These are phyloP conservation scores for Leptopilina drosophilae DNA, from an alignment of 2,888 invertebrate species.

Conservation along the genomic window DNA sequence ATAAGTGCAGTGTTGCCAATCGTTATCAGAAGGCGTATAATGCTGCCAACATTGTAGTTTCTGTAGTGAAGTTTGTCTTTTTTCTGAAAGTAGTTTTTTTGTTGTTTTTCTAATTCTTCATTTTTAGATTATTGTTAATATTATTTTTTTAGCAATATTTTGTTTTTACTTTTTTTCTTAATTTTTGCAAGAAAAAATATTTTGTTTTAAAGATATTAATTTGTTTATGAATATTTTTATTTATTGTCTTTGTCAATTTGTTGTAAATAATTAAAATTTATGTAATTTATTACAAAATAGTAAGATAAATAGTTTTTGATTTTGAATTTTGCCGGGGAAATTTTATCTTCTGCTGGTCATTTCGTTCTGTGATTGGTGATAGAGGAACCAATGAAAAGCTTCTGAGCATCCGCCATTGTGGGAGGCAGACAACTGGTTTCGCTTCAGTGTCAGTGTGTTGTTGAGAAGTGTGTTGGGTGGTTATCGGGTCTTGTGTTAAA, in stretches of 20 bases:
- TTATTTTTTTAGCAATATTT: no score
- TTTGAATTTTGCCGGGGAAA: conserved; percentile 4
- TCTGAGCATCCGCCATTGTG: conserved; percentile 68
- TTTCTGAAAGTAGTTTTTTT: neutral
- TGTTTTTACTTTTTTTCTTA: no score
- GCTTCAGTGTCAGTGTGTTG: conserved; percentile 70
- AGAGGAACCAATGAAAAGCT: conserved; percentile 12
- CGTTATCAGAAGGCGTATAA: neutral
- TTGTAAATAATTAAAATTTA: no score
- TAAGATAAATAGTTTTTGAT: neutral
- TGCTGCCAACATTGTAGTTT: conserved; percentile 3
- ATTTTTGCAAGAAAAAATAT: no score
- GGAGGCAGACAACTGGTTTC: conserved; percentile 63
- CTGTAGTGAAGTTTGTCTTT: neutral
- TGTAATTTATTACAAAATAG: neutral
- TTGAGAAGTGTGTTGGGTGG: conserved; percentile 74
- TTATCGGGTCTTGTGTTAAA: conserved; percentile 73
- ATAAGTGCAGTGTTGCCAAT: conserved; percentile 6
- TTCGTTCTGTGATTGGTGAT: conserved; percentile 22
- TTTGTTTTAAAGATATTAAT: no score
- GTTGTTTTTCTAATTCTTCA: neutral
- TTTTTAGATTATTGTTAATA: neutral
- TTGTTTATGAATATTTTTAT: no score
- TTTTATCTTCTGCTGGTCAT: neutral
- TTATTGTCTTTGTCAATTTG: no score